Conservation (phyloP, 2,797 vertebrate genomes). For the Melanotaenia parkinsoni region DNA sequence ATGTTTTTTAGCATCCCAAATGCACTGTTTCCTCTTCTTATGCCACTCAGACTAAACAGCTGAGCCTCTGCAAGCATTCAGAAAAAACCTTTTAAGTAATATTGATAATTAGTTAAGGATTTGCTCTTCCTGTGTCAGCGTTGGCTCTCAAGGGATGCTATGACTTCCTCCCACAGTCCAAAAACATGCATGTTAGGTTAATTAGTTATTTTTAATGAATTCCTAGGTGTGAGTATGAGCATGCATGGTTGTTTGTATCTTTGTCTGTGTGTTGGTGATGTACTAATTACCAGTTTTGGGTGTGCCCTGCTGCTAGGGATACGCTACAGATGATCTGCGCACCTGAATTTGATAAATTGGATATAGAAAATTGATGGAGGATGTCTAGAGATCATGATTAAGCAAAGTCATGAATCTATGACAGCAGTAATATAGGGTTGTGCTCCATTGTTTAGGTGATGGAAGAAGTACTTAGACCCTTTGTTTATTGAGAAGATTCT, state of each 20-base stretch:
- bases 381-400: neutral
- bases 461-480: neutral
- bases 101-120: neutral
- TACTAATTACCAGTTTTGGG: neutral
- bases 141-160: neutral
- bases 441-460: neutral
- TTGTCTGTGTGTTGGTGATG: neutral
- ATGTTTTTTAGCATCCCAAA: conserved; percentile 25
- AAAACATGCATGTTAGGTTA: neutral
- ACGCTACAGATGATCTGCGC: too few relatives aligned
- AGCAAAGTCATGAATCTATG: too few relatives aligned
- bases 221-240: neutral
- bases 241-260: neutral
- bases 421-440: too few relatives aligned
- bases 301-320: neutral
- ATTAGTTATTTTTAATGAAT: neutral
- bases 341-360: neutral
- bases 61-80: neutral
- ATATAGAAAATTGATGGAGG: neutral
- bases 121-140: neutral
- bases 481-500: neutral
- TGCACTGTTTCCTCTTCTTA: conserved; percentile 7
- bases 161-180: neutral
- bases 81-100: neutral
- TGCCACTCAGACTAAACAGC: conserved; percentile 5